phyloP scores from a whole-genome alignment of 2,888 invertebrate species.

The Clostera curtula region DNA sequence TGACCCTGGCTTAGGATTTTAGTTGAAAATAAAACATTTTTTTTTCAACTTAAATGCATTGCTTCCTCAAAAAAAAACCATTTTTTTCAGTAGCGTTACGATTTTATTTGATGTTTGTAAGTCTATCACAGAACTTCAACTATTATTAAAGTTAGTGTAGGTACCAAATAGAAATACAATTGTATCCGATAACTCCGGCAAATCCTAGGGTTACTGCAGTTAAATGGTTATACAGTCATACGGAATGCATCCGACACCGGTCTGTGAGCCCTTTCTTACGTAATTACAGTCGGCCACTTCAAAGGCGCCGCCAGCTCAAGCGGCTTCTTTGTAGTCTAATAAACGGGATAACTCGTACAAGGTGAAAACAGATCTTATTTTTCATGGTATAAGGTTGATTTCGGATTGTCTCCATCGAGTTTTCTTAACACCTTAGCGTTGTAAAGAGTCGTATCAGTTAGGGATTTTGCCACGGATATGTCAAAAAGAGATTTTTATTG shows the following conservation, averaged over 20 bases:
- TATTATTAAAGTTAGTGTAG: too few relatives aligned
- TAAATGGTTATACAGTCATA: conserved; percentile 23
- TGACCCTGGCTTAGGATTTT: too few relatives aligned
- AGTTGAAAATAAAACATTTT: too few relatives aligned
- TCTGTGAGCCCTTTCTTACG: conserved; percentile 47
- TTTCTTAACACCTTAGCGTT: conserved; percentile 70
- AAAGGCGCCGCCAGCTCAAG: conserved; percentile 58
- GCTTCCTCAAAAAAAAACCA: not conserved
- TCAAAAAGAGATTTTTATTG: conserved; percentile 74
- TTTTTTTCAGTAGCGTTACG: too few relatives aligned
- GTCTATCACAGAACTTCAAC: too few relatives aligned
- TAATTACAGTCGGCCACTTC: conserved; percentile 64
- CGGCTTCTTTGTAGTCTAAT: conserved; percentile 70
- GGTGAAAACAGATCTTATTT: conserved; percentile 15
- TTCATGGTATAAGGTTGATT: conserved; percentile 5
- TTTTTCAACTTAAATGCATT: too few relatives aligned
- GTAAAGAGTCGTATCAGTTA: conserved; percentile 70
- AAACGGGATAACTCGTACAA: conserved; percentile 40
- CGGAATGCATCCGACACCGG: conserved; percentile 27
- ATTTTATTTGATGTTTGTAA: too few relatives aligned
- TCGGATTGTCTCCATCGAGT: conserved; percentile 13
- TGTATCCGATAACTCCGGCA: conserved; percentile 27
- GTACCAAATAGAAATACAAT: too few relatives aligned
- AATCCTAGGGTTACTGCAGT: conserved; percentile 42
- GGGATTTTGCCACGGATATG: conserved; percentile 75